Base-by-base conservation (phyloP, 1,140 invertebrate genomes). In the Papilio polyxenes region DNA sequence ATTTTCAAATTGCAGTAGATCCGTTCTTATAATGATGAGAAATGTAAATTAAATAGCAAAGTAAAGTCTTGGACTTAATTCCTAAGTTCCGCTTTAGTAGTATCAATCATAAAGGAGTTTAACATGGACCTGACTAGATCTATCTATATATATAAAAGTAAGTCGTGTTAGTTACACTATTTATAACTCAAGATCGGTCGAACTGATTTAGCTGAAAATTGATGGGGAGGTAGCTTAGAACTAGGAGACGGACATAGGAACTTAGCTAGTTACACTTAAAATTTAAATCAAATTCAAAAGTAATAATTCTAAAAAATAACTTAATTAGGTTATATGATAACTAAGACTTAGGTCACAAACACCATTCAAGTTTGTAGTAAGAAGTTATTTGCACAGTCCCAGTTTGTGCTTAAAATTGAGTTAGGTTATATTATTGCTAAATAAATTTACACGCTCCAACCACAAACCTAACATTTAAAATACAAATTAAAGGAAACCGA, bases 401-500 rank as follows among this genome's bases (percentile, higher is more conserved):
- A 31, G 62, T 65, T 37, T 13, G 10, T 9, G 31, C 62, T 65
- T 8, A 23, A 31, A 65, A 65, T 65, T 31, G 20, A 65, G 23
- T 65, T n/a, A 5, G 6, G 23, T 9, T 11, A 65, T 23, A 13
- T 11, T 65, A 65, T 11, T 31, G 62, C 10, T 31, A 65, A 65
- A 65, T 31, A 65, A 65, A 65, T 65, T 65, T 65, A 65, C 62
- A 65, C 23, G 62, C 62, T 65, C 23, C 62, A 31, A 31, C 23
- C 62, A 65, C 62, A 65, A 65, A 31, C 20, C 20, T 65, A 65
- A 65, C 62, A 65, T 65, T 65, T 65, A 65, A 65, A 31, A 65
- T 65, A 65, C 23, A 65, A 65, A 65, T 65, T 65, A 65, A 65
- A 65, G 62, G 62, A 65, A 31, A 65, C 62, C 23, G 23, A 31